phyloP scores from a whole-genome alignment of 1,140 invertebrate genomes.

The Drosophila burlai region DNA sequence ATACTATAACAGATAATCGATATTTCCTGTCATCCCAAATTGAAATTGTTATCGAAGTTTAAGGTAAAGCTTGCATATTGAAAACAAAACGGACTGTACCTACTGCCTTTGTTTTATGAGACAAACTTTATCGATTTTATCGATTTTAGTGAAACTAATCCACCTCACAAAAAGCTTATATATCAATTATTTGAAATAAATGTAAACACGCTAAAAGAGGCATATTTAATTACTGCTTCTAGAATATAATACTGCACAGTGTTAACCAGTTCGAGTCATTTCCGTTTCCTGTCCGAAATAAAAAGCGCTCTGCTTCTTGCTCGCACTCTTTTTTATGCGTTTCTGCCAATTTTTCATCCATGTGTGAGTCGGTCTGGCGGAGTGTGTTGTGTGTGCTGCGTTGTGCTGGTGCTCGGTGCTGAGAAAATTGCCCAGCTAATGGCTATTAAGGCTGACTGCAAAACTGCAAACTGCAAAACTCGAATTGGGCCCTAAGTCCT shows the following conservation, averaged over 20 bases:
- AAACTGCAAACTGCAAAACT: slow-evolving; percentile 13
- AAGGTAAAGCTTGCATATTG: too few relatives aligned
- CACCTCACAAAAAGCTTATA: not conserved
- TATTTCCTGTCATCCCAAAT: too few relatives aligned
- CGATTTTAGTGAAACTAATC: not conserved
- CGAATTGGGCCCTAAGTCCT: slow-evolving; percentile 34
- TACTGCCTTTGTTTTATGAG: not conserved
- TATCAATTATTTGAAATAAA: not conserved
- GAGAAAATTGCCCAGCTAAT: slow-evolving; percentile 73
- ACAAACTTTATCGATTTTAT: not conserved
- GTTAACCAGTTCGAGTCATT: slow-evolving; percentile 14
- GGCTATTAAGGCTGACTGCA: slow-evolving; percentile 71
- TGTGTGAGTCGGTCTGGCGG: slow-evolving; percentile 21
- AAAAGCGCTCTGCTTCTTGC: slow-evolving; percentile 23
- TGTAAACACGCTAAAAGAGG: not conserved
- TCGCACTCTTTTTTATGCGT: slow-evolving; percentile 51
- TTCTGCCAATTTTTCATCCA: slow-evolving; percentile 74
- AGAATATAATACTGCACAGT: slow-evolving; percentile 5
- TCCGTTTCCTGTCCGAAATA: slow-evolving; percentile 22
- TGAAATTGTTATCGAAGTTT: too few relatives aligned
- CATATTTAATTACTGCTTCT: not conserved
- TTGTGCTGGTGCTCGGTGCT: slow-evolving; percentile 13
- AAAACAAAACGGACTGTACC: not conserved
- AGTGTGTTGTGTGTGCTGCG: slow-evolving; percentile 21
- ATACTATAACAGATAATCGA: too few relatives aligned